Percentiles rank a stretch among this genome's conserved stretches.
phyloP scores from a whole-genome alignment of 1,140 invertebrate species.

The Drosophila pruinosa region DNA sequence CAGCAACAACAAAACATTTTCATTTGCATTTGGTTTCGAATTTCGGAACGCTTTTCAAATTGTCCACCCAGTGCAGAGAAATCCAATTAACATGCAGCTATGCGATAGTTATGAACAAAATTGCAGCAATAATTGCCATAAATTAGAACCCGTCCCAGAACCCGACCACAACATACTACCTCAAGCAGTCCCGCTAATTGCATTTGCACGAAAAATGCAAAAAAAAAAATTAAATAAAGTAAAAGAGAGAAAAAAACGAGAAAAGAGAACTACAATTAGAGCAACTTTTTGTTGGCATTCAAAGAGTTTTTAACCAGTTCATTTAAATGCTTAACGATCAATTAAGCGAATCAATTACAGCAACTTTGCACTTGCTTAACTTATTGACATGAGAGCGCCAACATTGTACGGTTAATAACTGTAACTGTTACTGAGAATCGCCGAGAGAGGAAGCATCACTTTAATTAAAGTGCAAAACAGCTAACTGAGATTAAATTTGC shows the following conservation, averaged over 20 bases:
- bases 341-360: constrained; percentile 70
- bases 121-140: constrained; percentile 66
- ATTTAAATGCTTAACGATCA: constrained; percentile 60
- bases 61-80: constrained; percentile 20
- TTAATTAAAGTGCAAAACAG: neutral
- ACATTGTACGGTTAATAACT: neutral
- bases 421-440: constrained; percentile 11
- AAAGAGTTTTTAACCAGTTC: constrained; percentile 31
- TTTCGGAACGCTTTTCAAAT: constrained; percentile 2
- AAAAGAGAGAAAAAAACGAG: constrained; percentile 11
- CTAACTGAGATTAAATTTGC: neutral
- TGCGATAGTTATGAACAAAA: constrained; percentile 36
- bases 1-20: constrained; percentile 44
- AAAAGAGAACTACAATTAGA: constrained; percentile 55
- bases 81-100: constrained; percentile 67
- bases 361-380: constrained; percentile 24
- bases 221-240: constrained; percentile 4
- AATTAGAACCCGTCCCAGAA: constrained; percentile 53
- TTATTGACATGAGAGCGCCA: constrained; percentile 9
- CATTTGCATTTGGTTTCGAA: constrained; percentile 38
- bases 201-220: constrained; percentile 46
- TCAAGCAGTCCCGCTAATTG: constrained; percentile 46
- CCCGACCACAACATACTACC: constrained; percentile 13
- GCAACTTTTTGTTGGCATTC: constrained; percentile 46
- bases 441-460: neutral